Conservation (phyloP, 2,888 invertebrate genomes). For the Trachelus stipa region DNA sequence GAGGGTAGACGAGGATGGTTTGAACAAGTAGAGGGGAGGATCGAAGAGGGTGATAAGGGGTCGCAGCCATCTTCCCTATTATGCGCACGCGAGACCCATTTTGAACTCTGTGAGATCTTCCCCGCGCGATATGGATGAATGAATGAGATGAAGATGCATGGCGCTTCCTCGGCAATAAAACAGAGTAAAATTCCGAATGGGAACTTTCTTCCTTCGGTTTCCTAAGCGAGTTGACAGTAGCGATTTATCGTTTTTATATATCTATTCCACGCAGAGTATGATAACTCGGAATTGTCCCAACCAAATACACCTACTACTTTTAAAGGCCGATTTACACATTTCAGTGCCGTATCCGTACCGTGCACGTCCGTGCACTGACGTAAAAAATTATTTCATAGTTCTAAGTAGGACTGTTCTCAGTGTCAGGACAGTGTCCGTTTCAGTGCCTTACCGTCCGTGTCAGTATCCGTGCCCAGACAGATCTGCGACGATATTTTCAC, state of each 20-base stretch:
- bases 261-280: constrained; percentile 35
- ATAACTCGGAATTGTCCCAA: constrained; percentile 44
- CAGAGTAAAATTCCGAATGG: constrained; percentile 14
- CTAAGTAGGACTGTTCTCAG: no score
- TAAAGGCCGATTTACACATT: not conserved
- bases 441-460: no score
- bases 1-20: constrained; percentile 31
- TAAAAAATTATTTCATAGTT: no score
- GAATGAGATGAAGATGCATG: constrained; percentile 41
- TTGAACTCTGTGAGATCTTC: not conserved
- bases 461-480: no score
- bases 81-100: constrained; percentile 40
- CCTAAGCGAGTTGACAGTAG: not conserved
- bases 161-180: constrained; percentile 38
- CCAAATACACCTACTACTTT: not conserved
- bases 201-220: not conserved
- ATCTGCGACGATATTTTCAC: no score
- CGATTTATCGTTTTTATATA: constrained; percentile 44
- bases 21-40: not conserved
- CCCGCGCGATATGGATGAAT: constrained; percentile 22
- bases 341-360: no score
- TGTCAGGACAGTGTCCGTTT: no score
- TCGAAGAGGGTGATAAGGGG: constrained; percentile 50
- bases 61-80: constrained; percentile 51
- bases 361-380: no score